Evolutionary conservation across 53 echinoderm and acorn worm species (phyloP).

Genomic region (Paelopatides confundens): DNA sequence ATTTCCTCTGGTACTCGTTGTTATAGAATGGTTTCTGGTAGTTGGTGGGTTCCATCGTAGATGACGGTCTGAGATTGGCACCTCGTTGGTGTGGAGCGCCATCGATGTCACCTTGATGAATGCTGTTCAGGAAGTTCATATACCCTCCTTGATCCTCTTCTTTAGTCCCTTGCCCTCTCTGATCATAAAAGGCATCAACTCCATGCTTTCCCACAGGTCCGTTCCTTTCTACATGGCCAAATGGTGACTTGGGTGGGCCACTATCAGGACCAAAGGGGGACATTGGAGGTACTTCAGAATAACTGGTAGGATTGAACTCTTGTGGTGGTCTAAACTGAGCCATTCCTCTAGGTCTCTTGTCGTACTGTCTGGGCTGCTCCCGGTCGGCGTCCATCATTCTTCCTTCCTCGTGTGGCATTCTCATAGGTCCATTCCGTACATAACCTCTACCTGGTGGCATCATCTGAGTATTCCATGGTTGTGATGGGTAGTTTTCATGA

Average conservation of each 20-base stretch:
- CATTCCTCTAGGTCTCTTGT: slow-evolving; percentile 2
- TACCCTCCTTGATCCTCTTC: background rate
- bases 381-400: slow-evolving; percentile 5
- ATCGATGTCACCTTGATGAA: background rate
- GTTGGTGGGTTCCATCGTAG: background rate
- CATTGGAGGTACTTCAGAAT: background rate
- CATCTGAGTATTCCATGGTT: slow-evolving; percentile 17
- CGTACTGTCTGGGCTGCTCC: background rate
- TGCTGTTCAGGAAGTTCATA: slow-evolving; percentile 33
- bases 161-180: background rate
- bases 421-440: slow-evolving; percentile 28
- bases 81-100: background rate
- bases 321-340: slow-evolving; percentile 6
- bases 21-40: slow-evolving; percentile 4
- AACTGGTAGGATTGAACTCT: slow-evolving; percentile 15
- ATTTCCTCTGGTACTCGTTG: slow-evolving; percentile 18
- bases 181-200: slow-evolving; percentile 25
- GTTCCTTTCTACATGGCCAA: background rate
- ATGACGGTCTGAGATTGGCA: background rate
- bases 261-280: background rate
- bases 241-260: slow-evolving; percentile 4
- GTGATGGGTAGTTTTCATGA: background rate
- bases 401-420: slow-evolving; percentile 2
- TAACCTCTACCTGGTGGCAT: slow-evolving; percentile 19
- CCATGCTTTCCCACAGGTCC: slow-evolving; percentile 12